A percentile compares a stretch with the other conserved stretches of the same genome.
Evolutionary conservation across 2,888 invertebrate genomes (phyloP).

Genomic region (Brenthis daphne): DNA sequence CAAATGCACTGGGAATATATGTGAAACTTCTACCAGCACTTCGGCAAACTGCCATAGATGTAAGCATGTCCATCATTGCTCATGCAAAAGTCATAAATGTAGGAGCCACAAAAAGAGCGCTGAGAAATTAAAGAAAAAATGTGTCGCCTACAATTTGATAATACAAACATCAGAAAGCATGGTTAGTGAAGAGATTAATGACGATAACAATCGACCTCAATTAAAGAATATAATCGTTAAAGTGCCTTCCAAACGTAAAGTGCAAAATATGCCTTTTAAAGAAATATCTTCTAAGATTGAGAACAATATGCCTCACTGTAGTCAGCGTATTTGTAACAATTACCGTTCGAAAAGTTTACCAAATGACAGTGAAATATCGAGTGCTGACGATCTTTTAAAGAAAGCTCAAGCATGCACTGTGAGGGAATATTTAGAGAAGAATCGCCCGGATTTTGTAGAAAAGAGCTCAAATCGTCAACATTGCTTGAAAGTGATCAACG

Average conservation of each 20-base stretch:
- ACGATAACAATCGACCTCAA: constrained; percentile 47
- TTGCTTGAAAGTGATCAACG: constrained; percentile 64
- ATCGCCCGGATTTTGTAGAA: constrained; percentile 87
- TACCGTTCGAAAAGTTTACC: constrained; percentile 60
- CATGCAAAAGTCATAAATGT: constrained; percentile 63
- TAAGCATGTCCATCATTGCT: constrained; percentile 59
- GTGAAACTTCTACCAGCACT: constrained; percentile 66
- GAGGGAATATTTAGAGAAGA: constrained; percentile 86
- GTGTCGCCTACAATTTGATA: constrained; percentile 74
- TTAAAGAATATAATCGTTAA: constrained; percentile 69
- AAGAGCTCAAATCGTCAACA: constrained; percentile 62
- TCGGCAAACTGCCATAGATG: constrained; percentile 67
- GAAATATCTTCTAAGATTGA: constrained; percentile 60
- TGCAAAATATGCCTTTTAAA: constrained; percentile 55
- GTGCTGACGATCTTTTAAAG: constrained; percentile 58
- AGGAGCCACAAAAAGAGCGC: constrained; percentile 50
- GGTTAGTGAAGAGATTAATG: constrained; percentile 58
- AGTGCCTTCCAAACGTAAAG: constrained; percentile 61
- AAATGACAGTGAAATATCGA: constrained; percentile 63
- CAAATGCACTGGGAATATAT: constrained; percentile 54
- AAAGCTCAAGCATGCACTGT: constrained; percentile 69
- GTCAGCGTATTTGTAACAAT: constrained; percentile 44
- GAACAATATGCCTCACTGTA: constrained; percentile 44
- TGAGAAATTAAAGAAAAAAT: constrained; percentile 63
- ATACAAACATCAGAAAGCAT: constrained; percentile 73